Evolutionary conservation across 2,888 invertebrate genomes (phyloP).

Genomic region (Syrista parreyssii): DNA sequence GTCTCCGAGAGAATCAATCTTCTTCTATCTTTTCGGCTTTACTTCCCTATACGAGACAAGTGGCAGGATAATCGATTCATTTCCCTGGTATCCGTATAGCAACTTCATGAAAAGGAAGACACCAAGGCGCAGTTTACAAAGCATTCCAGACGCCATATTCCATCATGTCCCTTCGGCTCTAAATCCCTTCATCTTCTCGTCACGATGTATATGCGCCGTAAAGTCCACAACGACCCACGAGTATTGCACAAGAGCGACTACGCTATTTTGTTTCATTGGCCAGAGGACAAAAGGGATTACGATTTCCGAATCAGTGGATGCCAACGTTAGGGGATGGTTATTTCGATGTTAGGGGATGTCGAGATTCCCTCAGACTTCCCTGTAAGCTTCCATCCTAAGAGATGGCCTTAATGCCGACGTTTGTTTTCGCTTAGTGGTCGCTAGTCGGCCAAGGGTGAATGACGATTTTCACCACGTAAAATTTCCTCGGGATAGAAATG

Average conservation of each 20-base stretch:
- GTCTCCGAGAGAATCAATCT: not conserved
- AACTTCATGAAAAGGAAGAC: not conserved
- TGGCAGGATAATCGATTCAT: not conserved
- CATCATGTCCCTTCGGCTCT: not conserved
- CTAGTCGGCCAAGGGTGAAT: not conserved
- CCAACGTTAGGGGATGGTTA: conserved; percentile 22
- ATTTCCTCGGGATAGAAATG: not conserved
- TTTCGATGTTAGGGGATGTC: not conserved
- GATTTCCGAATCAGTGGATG: conserved; percentile 49
- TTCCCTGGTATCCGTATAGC: no score
- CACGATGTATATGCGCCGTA: not conserved
- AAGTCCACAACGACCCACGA: not conserved
- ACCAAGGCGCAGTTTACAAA: not conserved
- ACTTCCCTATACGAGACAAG: not conserved
- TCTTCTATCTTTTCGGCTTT: not conserved
- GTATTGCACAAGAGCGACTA: not conserved
- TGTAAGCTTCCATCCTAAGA: conserved; percentile 25
- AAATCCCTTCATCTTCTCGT: not conserved
- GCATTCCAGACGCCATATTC: not conserved
- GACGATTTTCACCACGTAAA: not conserved
- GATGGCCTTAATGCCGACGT: conserved; percentile 33
- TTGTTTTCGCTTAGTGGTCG: conserved; percentile 32
- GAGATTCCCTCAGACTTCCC: conserved; percentile 13
- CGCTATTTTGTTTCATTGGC: conserved; percentile 46
- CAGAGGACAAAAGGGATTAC: conserved; percentile 48